Evolutionary conservation across 1,140 invertebrate genomes (phyloP).

Genomic region (Drosophila ambigua): DNA sequence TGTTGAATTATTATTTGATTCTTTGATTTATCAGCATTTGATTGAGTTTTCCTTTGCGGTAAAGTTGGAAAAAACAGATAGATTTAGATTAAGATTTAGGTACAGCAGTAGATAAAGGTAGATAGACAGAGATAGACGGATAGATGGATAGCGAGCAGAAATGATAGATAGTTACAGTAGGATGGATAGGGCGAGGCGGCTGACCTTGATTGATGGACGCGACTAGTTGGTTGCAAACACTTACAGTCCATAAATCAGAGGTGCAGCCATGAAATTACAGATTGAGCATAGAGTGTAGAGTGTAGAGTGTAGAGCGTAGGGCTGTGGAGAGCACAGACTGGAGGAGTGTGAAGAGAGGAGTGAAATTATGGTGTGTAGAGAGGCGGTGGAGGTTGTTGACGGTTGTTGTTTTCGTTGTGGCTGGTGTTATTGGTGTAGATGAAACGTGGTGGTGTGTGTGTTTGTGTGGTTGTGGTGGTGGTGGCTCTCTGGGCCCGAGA

Average conservation of each 20-base stretch:
- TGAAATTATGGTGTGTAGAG: constrained; percentile 24
- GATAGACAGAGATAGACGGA: constrained; percentile 39
- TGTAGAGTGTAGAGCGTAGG: constrained; percentile 5
- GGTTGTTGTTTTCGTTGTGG: constrained; percentile 42
- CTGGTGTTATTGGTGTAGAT: constrained; percentile 40
- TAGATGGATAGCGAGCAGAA: constrained; percentile 36
- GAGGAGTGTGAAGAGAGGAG: constrained; percentile 35
- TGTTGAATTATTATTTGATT: constrained; percentile 82
- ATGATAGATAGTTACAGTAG: constrained; percentile 54
- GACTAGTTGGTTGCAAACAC: constrained; percentile 77
- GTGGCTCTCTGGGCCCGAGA: constrained; percentile 37
- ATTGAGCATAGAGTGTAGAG: constrained; percentile 17
- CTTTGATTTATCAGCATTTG: constrained; percentile 82
- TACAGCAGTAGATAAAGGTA: constrained; percentile 27
- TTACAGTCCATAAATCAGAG: constrained; percentile 72
- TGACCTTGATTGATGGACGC: constrained; percentile 71
- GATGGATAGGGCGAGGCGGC: constrained; percentile 34
- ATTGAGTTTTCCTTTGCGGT: constrained; percentile 70
- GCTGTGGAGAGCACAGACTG: neutral
- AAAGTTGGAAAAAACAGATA: constrained; percentile 58
- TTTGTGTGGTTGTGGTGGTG: constrained; percentile 42
- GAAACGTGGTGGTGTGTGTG: constrained; percentile 56
- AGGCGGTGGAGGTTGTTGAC: constrained; percentile 41
- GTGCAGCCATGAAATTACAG: constrained; percentile 52
- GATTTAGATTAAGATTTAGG: constrained; percentile 48